Conservation (phyloP, 2,888 invertebrate genomes). For the Habrosyne pyritoides region DNA sequence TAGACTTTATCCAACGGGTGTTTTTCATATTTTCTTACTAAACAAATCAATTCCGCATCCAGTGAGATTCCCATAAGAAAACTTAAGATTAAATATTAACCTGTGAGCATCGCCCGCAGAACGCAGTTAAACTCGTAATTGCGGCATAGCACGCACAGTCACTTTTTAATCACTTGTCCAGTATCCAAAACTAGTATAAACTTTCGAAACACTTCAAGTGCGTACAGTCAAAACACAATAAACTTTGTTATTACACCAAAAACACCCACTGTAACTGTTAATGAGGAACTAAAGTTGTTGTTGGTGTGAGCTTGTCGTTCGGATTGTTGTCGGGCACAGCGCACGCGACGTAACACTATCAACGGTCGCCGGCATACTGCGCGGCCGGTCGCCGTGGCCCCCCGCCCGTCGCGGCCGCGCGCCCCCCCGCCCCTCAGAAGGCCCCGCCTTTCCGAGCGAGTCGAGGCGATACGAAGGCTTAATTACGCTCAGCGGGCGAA, state of each 20-base stretch:
- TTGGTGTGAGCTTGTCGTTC: constrained; percentile 69
- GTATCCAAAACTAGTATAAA: constrained; percentile 69
- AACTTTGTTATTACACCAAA: constrained; percentile 68
- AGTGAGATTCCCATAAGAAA: constrained; percentile 57
- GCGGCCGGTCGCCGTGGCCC: constrained; percentile 58
- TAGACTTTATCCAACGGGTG: constrained; percentile 6
- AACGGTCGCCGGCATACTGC: constrained; percentile 82
- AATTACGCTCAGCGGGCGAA: constrained; percentile 80
- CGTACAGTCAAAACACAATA: constrained; percentile 75
- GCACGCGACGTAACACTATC: constrained; percentile 74
- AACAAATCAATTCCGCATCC: constrained; percentile 17
- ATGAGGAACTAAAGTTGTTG: constrained; percentile 76
- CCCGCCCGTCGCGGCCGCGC: constrained; percentile 48
- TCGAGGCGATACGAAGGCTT: constrained; percentile 81
- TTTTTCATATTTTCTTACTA: not conserved
- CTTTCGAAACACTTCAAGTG: constrained; percentile 65
- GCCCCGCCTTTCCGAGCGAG: constrained; percentile 72
- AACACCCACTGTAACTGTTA: constrained; percentile 76
- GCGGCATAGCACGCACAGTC: constrained; percentile 80
- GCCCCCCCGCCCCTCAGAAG: constrained; percentile 34
- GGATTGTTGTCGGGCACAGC: constrained; percentile 60
- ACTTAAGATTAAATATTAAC: constrained; percentile 69
- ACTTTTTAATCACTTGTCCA: constrained; percentile 79
- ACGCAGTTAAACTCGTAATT: constrained; percentile 74
- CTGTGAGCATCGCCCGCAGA: constrained; percentile 82